Evolutionary conservation across 2,113 vertebrate genomes (phyloP).

Genomic region (Takifugu bimaculatus): DNA sequence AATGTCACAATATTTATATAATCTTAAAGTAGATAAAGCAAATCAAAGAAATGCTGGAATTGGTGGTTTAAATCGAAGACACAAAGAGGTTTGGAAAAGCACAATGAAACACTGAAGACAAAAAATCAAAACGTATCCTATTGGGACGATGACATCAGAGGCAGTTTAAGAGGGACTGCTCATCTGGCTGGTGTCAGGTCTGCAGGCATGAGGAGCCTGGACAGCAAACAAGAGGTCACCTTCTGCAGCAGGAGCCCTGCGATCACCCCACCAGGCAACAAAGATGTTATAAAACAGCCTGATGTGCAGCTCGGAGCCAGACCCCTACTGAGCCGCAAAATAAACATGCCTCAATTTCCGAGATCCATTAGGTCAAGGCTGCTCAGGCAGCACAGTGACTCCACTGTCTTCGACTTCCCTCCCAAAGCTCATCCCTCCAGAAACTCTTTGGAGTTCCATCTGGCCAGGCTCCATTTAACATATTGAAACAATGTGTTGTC

Average conservation of each 20-base stretch:
- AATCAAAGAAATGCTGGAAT: constrained; percentile 17
- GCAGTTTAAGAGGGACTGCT: constrained; percentile 28
- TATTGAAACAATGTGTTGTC: not conserved
- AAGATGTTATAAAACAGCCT: constrained; percentile 34
- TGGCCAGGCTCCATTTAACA: not conserved
- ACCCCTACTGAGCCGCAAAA: constrained; percentile 37
- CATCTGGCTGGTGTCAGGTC: constrained; percentile 32
- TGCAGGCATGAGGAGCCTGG: constrained; percentile 21
- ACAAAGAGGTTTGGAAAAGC: constrained; percentile 13
- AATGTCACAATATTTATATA: constrained; percentile 19
- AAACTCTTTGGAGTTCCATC: constrained; percentile 5
- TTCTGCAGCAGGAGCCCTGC: constrained; percentile 27
- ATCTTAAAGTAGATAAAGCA: constrained; percentile 2
- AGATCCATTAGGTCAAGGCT: constrained; percentile 28
- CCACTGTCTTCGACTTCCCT: not conserved
- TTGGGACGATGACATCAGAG: constrained; percentile 14
- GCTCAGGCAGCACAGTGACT: constrained; percentile 19
- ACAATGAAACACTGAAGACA: constrained; percentile 24
- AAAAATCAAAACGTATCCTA: constrained; percentile 31
- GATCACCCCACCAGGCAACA: not conserved
- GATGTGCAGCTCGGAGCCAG: constrained; percentile 39
- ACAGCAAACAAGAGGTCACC: constrained; percentile 28
- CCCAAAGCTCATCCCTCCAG: constrained; percentile 29
- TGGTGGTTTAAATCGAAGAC: constrained; percentile 2
- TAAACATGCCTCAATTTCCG: constrained; percentile 49